phyloP scores from a whole-genome alignment of 2,113 vertebrate genomes.

The Solea senegalensis region DNA sequence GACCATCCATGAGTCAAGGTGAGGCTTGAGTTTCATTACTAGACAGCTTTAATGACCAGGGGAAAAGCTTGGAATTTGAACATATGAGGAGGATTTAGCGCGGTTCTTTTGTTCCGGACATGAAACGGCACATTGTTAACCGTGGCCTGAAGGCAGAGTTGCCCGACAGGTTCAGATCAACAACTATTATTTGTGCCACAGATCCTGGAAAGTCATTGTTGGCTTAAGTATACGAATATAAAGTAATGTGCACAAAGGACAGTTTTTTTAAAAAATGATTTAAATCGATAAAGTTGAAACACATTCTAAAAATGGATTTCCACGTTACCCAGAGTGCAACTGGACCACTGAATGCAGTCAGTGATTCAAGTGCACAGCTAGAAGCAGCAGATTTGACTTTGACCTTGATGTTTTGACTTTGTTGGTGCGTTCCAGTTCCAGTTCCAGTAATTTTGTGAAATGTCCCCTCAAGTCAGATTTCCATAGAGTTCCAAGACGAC shows the following conservation, averaged over 20 bases:
- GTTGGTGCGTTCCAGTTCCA: too few species aligned
- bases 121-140: constrained; percentile 57
- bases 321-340: neutral
- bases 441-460: too few species aligned
- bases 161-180: constrained; percentile 37
- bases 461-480: too few species aligned
- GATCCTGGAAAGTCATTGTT: neutral
- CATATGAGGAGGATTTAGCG: constrained; percentile 69
- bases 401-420: too few species aligned
- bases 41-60: constrained; percentile 67
- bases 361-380: too few species aligned
- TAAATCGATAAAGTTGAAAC: too few species aligned
- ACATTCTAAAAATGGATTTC: too few species aligned
- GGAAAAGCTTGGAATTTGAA: constrained; percentile 60
- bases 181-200: constrained; percentile 1
- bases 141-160: constrained; percentile 49
- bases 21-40: constrained; percentile 74
- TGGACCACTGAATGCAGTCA: neutral
- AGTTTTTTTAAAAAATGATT: too few species aligned
- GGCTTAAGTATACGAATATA: neutral
- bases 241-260: too few species aligned
- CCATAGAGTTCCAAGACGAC: too few species aligned
- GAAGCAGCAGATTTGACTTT: too few species aligned
- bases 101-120: constrained; percentile 69
- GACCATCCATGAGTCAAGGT: constrained; percentile 50